Evolutionary conservation across 2,888 invertebrate species (phyloP), one percentile per base, ranked within the genome.

Genomic region (Volucella bombylans): DNA sequence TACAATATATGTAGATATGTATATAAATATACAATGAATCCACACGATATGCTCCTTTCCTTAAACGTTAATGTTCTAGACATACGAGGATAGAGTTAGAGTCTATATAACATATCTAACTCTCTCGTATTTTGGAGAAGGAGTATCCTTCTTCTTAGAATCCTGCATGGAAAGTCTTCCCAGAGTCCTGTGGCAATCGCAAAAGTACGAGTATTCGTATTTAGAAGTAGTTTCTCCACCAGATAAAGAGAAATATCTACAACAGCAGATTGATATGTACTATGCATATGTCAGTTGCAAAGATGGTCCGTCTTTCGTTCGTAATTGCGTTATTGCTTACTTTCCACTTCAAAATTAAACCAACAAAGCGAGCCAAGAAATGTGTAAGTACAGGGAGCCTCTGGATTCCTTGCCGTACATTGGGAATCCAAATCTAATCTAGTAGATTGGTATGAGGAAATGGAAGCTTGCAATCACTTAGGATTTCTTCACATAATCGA

Each of bases 271-370:
- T 80, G 80, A 68, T 72, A 23, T 23, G 18, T 23, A 72, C 76
- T 85, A 68, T 85, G 72, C 85, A 85, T 85, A 77, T 81, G 85
- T 81, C 85, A 81, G 85, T 85, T 81, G 85, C 81, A 72, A 81
- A 72, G 85, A 85, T 81, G 67, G 73, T 80, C 67, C 76, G n/a
- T 72, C 72, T 76, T 80, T 80, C 67, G 81, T 18, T 72, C 72
- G 81, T 80, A 85, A 85, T 85, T 85, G 81, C 85, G 77, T 85
- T 85, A 81, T 85, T 85, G 85, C 85, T 85, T 85, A 85, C 85
- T 85, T 85, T 85, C 76, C 77, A 85, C 85, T 85, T 81, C 76
- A 85, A 71, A 85, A 85, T 85, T 77, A 81, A 85, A 85, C 85
- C 81, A 85, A 85, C 81, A 85, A 85, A 71, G 85, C 62, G 71